phyloP scores from a whole-genome alignment of 2,113 vertebrate species.

The Ageneiosus marmoratus region DNA sequence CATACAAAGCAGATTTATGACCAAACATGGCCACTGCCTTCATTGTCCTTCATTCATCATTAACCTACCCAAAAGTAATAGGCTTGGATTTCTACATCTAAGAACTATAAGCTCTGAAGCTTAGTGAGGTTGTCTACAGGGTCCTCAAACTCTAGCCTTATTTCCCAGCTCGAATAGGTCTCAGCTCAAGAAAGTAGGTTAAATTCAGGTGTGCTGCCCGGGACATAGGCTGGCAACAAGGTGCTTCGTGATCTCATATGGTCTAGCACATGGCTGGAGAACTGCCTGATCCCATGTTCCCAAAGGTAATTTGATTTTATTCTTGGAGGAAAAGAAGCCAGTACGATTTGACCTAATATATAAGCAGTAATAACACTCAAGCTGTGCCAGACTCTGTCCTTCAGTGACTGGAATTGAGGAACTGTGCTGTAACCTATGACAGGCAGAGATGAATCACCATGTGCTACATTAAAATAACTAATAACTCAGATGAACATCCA shows the following conservation, averaged over 20 bases:
- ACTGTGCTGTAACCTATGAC: background rate
- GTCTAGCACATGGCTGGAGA: background rate
- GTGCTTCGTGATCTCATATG: background rate
- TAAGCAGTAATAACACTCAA: background rate
- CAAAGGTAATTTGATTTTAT: background rate
- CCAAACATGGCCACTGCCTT: conserved; percentile 69
- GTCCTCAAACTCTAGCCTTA: background rate
- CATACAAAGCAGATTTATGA: conserved; percentile 58
- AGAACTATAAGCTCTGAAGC: conserved; percentile 33
- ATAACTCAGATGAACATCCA: background rate
- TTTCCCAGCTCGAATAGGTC: background rate
- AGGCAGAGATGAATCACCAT: background rate
- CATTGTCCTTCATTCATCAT: conserved; percentile 57
- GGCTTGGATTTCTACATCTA: conserved; percentile 56
- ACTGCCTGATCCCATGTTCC: background rate
- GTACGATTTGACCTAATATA: background rate
- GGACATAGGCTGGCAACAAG: background rate
- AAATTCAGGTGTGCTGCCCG: background rate
- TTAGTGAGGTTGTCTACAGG: background rate
- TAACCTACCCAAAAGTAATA: conserved; percentile 38
- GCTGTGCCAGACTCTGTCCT: background rate
- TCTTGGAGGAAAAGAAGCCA: background rate
- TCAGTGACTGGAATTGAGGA: background rate
- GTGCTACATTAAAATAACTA: background rate
- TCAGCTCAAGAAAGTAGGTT: background rate